phyloP scores from a whole-genome alignment of 1,140 invertebrate genomes.

The Drosophila eugracilis region DNA sequence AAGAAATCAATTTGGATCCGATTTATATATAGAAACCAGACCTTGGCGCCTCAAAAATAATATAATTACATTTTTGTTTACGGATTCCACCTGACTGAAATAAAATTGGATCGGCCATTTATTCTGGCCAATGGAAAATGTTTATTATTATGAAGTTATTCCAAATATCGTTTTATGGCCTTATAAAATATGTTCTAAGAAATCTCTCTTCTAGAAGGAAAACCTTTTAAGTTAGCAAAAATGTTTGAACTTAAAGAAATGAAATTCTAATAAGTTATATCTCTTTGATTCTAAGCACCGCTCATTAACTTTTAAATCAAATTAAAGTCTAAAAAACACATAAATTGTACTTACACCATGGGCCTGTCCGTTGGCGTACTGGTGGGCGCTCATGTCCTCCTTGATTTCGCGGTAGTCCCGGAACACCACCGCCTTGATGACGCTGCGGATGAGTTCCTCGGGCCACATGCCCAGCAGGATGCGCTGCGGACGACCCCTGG shows the following conservation, averaged over 20 bases:
- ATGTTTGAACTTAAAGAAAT: background rate
- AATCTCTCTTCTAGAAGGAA: background rate
- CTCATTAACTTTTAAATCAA: no score
- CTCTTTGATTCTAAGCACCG: no score
- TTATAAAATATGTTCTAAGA: conserved; percentile 8
- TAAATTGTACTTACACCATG: conserved; percentile 66
- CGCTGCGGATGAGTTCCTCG: conserved; percentile 95
- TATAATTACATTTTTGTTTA: conserved; percentile 34
- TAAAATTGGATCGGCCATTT: conserved; percentile 12
- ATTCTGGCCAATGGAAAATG: conserved; percentile 7
- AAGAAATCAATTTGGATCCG: background rate
- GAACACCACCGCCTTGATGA: conserved; percentile 96
- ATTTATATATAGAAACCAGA: conserved; percentile 3
- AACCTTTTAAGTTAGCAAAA: background rate
- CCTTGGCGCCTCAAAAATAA: conserved; percentile 29
- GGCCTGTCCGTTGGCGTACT: conserved; percentile 85
- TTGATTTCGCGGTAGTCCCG: conserved; percentile 91
- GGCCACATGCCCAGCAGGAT: conserved; percentile 96
- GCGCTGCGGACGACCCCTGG: conserved; percentile 93
- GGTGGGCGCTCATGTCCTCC: conserved; percentile 87
- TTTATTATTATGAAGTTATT: conserved; percentile 22
- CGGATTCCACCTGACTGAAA: conserved; percentile 25
- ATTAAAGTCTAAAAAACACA: no score
- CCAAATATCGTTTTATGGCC: conserved; percentile 16
- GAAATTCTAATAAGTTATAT: no score